phyloP scores from a whole-genome alignment of 2,797 vertebrate species.

The Chiloscyllium punctatum region DNA sequence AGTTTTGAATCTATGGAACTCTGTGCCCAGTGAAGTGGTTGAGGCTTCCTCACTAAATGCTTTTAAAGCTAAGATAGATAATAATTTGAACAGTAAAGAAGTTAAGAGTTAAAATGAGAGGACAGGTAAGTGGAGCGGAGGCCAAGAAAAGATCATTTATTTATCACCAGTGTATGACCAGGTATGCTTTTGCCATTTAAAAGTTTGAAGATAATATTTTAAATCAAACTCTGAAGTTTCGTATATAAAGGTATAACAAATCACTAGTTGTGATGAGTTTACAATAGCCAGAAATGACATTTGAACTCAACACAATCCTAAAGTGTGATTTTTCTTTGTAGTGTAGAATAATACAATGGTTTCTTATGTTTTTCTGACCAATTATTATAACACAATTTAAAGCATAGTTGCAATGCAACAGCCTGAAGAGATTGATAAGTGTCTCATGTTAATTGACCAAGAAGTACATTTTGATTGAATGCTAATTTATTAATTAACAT shows the following conservation, averaged over 20 bases:
- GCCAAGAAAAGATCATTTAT: no score
- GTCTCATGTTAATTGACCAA: not conserved
- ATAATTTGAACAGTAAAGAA: no score
- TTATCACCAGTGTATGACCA: not conserved
- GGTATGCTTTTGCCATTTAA: not conserved
- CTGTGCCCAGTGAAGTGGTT: no score
- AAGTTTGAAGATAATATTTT: not conserved
- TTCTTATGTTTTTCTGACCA: not conserved
- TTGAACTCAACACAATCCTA: conserved; percentile 4
- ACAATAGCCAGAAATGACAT: not conserved
- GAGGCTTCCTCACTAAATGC: no score
- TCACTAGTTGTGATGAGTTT: not conserved
- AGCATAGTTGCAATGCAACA: not conserved
- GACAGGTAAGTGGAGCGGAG: no score
- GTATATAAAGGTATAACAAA: not conserved
- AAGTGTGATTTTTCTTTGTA: not conserved
- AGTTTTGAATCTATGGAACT: no score
- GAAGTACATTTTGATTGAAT: not conserved
- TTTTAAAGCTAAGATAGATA: no score
- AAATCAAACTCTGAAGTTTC: not conserved
- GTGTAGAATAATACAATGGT: not conserved
- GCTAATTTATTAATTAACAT: not conserved
- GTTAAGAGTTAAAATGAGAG: no score
- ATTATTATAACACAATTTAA: not conserved
- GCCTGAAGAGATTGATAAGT: not conserved